Evolutionary conservation across 1,140 invertebrate species (phyloP).

Genomic region (Meloidogyne chitwoodi): DNA sequence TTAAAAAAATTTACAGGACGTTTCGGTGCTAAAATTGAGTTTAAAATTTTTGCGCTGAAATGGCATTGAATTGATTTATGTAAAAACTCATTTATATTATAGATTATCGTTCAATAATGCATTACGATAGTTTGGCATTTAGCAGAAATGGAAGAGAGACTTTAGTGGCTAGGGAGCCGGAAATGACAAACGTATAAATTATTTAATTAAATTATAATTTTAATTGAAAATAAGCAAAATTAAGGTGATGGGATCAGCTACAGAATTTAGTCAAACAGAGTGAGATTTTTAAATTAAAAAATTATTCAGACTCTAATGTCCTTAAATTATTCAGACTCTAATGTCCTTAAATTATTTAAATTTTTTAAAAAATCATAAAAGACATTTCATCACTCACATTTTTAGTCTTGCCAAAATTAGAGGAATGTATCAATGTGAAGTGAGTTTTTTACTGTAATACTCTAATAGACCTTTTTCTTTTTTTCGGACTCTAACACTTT

Average conservation of each 20-base stretch:
- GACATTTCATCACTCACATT: no score
- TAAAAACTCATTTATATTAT: no score
- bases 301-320: no score
- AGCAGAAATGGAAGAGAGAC: constrained; percentile 57
- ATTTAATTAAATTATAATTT: no score
- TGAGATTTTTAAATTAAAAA: background rate
- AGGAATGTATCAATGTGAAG: constrained; percentile 51
- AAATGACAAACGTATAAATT: constrained; percentile 55
- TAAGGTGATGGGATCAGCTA: constrained; percentile 52
- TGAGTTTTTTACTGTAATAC: constrained; percentile 4
- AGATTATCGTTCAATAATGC: constrained; percentile 54
- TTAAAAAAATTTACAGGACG: background rate
- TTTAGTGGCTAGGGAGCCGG: constrained; percentile 47
- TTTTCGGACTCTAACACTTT: background rate
- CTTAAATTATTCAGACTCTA: no score
- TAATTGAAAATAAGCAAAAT: background rate
- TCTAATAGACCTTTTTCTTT: background rate
- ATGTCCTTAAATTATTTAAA: no score
- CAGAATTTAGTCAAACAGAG: constrained; percentile 56
- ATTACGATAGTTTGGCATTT: constrained; percentile 59
- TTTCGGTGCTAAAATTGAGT: no score
- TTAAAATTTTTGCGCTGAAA: no score
- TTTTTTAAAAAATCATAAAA: background rate
- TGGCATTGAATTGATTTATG: no score
- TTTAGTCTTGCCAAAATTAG: constrained; percentile 50